Percentiles rank a stretch among this genome's conserved stretches.
phyloP scores from a whole-genome alignment of 2,888 invertebrate species.

The Eulithis testata region DNA sequence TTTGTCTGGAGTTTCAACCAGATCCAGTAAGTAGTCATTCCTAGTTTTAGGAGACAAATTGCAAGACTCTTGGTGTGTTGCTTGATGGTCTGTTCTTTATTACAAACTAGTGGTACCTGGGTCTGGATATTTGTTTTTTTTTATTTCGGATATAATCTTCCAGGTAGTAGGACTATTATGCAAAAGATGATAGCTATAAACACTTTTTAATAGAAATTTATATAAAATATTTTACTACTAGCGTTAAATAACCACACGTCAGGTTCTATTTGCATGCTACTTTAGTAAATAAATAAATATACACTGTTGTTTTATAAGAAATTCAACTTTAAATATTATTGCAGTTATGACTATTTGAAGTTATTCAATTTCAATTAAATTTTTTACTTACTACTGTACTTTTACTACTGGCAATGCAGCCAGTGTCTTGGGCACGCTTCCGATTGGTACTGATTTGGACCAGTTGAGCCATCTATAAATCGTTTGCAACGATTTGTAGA shows the following conservation, averaged over 20 bases:
- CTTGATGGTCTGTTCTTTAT: constrained; percentile 46
- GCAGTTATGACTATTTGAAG: too few species aligned
- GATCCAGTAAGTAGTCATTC: constrained; percentile 11
- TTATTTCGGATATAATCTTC: not conserved
- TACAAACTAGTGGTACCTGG: constrained; percentile 32
- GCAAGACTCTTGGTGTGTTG: constrained; percentile 44
- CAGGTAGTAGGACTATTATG: not conserved
- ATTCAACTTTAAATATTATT: not conserved
- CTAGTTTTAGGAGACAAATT: constrained; percentile 65
- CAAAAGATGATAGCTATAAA: constrained; percentile 2
- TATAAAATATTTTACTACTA: not conserved
- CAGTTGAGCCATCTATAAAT: too few species aligned
- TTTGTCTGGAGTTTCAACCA: too few species aligned
- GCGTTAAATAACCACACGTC: not conserved
- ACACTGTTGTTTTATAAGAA: not conserved
- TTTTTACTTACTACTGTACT: too few species aligned
- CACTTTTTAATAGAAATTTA: not conserved
- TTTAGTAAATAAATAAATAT: not conserved
- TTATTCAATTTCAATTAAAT: too few species aligned
- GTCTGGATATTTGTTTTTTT: not conserved
- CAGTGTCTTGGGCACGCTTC: too few species aligned
- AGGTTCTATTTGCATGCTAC: not conserved
- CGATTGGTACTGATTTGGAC: too few species aligned
- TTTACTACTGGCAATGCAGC: too few species aligned
- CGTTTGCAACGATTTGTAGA: too few species aligned